A percentile compares a stretch with the other conserved stretches of the same genome.
phyloP scores from a whole-genome alignment of 2,113 vertebrate species.

The Empidonax alnorum region DNA sequence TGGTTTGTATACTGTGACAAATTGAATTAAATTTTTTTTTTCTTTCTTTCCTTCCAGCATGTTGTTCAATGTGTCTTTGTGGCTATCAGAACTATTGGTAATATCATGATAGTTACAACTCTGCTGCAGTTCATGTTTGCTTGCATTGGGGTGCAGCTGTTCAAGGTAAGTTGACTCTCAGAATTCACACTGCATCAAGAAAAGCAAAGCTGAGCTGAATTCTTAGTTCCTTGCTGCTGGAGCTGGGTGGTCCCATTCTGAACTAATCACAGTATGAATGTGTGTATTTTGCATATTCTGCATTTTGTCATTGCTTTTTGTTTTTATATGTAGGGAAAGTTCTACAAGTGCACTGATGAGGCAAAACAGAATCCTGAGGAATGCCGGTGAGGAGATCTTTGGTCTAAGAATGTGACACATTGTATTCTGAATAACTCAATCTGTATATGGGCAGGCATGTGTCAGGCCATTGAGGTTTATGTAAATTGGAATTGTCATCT shows the following conservation, averaged over 20 bases:
- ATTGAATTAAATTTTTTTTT: not conserved
- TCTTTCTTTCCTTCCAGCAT: slow-evolving; percentile 78
- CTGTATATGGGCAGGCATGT: not conserved
- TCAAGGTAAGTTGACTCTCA: slow-evolving; percentile 84
- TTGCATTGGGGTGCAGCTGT: slow-evolving; percentile 97
- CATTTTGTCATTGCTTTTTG: slow-evolving; percentile 36
- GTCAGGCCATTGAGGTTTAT: not conserved
- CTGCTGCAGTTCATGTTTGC: slow-evolving; percentile 99
- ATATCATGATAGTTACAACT: slow-evolving; percentile 99
- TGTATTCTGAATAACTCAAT: not conserved
- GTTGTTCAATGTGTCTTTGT: slow-evolving; percentile 99
- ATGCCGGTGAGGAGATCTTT: slow-evolving; percentile 85
- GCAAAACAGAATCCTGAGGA: slow-evolving; percentile 91
- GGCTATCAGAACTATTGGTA: slow-evolving; percentile 97
- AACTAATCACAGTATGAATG: not conserved
- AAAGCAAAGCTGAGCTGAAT: not conserved
- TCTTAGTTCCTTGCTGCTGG: not conserved
- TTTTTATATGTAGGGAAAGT: slow-evolving; percentile 87
- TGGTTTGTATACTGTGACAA: not conserved
- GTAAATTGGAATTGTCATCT: not conserved
- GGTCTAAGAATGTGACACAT: not conserved
- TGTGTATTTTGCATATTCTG: not conserved
- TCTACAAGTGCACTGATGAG: slow-evolving; percentile 96
- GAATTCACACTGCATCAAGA: not conserved
- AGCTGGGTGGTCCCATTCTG: not conserved